A percentile compares a stretch with the other conserved stretches of the same genome.
phyloP scores from a whole-genome alignment of 1,140 invertebrate genomes.

The Lordiphosa mommai region DNA sequence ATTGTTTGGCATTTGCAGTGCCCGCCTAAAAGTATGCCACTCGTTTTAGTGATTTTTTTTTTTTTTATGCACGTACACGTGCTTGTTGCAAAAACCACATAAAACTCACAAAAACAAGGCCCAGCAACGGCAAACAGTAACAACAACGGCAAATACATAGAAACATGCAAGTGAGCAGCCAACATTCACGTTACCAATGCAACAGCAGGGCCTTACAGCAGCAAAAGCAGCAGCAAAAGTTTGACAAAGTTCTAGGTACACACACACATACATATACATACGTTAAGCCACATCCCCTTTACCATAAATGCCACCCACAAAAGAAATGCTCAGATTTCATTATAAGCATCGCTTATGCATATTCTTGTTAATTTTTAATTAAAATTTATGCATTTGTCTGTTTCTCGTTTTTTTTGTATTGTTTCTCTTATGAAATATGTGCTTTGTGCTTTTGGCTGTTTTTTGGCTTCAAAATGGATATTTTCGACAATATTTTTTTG shows the following conservation, averaged over 20 bases:
- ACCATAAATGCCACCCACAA: conserved; percentile 4
- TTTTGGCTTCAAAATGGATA: no score
- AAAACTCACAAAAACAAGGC: conserved; percentile 41
- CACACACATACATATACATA: conserved; percentile 3
- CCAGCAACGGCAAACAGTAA: conserved; percentile 9
- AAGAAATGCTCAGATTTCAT: conserved; percentile 47
- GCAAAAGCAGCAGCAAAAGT: conserved; percentile 33
- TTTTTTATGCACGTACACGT: conserved; percentile 19
- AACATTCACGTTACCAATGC: conserved; percentile 24
- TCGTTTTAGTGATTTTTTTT: conserved; percentile 56
- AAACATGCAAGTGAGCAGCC: conserved; percentile 56
- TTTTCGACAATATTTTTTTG: no score
- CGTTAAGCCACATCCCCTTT: neutral
- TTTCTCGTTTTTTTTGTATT: no score
- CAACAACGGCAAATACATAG: conserved; percentile 26
- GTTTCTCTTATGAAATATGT: no score
- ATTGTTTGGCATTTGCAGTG: conserved; percentile 44
- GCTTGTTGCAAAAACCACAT: conserved; percentile 46
- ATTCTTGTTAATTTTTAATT: conserved; percentile 70
- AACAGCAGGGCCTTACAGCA: conserved; percentile 25
- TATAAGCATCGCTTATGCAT: conserved; percentile 53
- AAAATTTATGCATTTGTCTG: conserved; percentile 24
- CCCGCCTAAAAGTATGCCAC: conserved; percentile 59
- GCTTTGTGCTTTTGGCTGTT: no score
- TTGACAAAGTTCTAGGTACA: conserved; percentile 46